Base-by-base conservation (phyloP, 1,140 invertebrate species). In the Drosophila obscura region DNA sequence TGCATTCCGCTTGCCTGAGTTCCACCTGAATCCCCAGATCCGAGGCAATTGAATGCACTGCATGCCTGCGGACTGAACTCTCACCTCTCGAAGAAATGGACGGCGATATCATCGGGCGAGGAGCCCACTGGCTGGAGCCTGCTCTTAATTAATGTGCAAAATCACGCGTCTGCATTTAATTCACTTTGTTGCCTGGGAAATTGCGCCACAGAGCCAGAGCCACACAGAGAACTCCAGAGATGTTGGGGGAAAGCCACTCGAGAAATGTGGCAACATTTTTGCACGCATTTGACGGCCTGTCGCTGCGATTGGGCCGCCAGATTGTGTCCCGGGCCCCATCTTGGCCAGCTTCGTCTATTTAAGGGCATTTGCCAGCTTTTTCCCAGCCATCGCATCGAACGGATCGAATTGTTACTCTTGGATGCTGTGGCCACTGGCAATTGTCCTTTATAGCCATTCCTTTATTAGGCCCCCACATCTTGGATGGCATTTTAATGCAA, bases 401-500 rank as follows among this genome's bases (percentile, higher is more conserved):
- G 31, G 3, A 35, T 35, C 31, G 35, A 39, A 39, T 39, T 11
- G 31, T 4, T 24, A 41, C 52, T 43, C 26, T 41, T 51, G 41
- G 51, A 19, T 13, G 45, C 24, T 51, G 48, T 52, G 31, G 41
- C 58, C 35, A 62, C 50, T 57, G 44, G 53, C 75, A 82, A 74
- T 79, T 69, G 73, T 81, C 77, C 82, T 81, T 84, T 77, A 81
- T 84, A 61, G 82, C 81, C 68, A 74, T 87, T 85, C 81, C 73
- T 85, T 85, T 60, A 80, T 73, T 73, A 73, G 73, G 44, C 31
- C 53, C 28, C 53, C 43, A 22, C 45, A 67, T 66, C 73, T 77
- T 58, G 58, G 59, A 72, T 69, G 73, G 71, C 57, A 81, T 85
- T 80, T 84, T 84, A 84, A 84, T 81, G 80, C 67, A 73, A 80